Percentiles rank a stretch among this genome's conserved stretches.
These are phyloP conservation scores for Poecilia latipinna DNA, from an alignment of 2,113 vertebrate genomes.

Conservation along the genomic window DNA sequence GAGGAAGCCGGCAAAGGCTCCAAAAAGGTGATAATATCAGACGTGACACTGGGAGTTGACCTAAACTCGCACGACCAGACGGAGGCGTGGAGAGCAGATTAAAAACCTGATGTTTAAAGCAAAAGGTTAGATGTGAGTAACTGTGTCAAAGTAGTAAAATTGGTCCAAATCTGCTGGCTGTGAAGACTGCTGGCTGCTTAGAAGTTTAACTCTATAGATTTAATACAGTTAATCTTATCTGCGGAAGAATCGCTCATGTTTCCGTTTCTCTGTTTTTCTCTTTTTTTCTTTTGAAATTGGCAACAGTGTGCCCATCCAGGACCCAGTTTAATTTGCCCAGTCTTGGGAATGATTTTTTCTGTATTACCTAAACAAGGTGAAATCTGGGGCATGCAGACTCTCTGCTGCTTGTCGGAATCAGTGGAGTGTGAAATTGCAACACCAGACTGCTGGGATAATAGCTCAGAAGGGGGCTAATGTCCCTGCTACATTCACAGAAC, in stretches of 20 bases:
- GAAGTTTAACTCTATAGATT: slow-evolving; percentile 23
- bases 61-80: slow-evolving; percentile 39
- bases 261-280: slow-evolving; percentile 25
- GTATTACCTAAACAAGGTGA: slow-evolving; percentile 86
- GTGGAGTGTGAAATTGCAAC: slow-evolving; percentile 87
- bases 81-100: slow-evolving; percentile 33
- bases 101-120: slow-evolving; percentile 8
- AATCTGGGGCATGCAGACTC: slow-evolving; percentile 82
- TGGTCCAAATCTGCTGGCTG: slow-evolving; percentile 23
- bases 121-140: slow-evolving; percentile 10
- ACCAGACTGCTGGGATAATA: slow-evolving; percentile 86
- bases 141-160: slow-evolving; percentile 3
- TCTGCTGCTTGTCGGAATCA: slow-evolving; percentile 82
- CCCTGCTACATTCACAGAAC: slow-evolving; percentile 83
- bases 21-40: slow-evolving; percentile 55
- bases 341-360: slow-evolving; percentile 73
- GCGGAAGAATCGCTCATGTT: background rate
- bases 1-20: slow-evolving; percentile 54
- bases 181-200: slow-evolving; percentile 25
- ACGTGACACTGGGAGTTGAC: slow-evolving; percentile 41
- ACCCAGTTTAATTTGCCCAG: slow-evolving; percentile 73
- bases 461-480: slow-evolving; percentile 87
- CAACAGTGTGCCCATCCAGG: slow-evolving; percentile 53
- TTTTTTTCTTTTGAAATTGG: slow-evolving; percentile 26
- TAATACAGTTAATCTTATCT: slow-evolving; percentile 27